Base-by-base conservation (phyloP, 2,888 invertebrate species). In the Entomobrya multifasciata region DNA sequence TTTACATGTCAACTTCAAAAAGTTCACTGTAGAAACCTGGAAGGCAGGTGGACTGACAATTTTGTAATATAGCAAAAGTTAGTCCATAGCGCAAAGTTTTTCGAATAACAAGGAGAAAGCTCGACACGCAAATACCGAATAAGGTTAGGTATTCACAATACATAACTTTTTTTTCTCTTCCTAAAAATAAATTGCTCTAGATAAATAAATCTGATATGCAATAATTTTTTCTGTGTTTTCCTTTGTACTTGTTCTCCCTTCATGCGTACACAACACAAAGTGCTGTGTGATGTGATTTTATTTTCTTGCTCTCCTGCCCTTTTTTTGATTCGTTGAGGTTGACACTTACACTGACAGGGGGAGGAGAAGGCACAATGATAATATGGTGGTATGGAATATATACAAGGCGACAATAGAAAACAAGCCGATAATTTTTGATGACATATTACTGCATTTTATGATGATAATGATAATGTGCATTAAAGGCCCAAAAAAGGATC, bases 401-500 rank as follows among this genome's bases (percentile, higher is more conserved):
- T 70, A 70, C 47, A 25, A 57, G 57, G 70, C 57, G 55, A 85
- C 84, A 77, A 84, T 83, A 65, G 83, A 76, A 81, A 78, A 78
- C 85, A 85, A 78, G 70, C 85, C 62, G 85, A 85, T 85, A 85
- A 85, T 85, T 85, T 85, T 77, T 49, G 85, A 85, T 78, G 85
- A 85, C 85, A 85, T 85, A 78, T 85, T 85, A 85, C 77, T 60
- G 20, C 60, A 60, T 41, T 60, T 77, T 20, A 74, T 62, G 49
- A 77, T 74, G 74, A 82, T 72, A 67, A 82, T 72, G 60, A 62
- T 47, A 52, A 72, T 83, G 62, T 74, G 41, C 49, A 44, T 74
- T 60, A 83, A 74, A 65, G 83, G 67, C 52, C 67, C 67, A 20
- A 41, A 60, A 17, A 11, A 76, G 83, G 83, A 60, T 83, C 76